Percentiles rank a stretch among this genome's conserved stretches.
Evolutionary conservation across 2,113 vertebrate species (phyloP).

Genomic region (Campylomormyrus numenius): DNA sequence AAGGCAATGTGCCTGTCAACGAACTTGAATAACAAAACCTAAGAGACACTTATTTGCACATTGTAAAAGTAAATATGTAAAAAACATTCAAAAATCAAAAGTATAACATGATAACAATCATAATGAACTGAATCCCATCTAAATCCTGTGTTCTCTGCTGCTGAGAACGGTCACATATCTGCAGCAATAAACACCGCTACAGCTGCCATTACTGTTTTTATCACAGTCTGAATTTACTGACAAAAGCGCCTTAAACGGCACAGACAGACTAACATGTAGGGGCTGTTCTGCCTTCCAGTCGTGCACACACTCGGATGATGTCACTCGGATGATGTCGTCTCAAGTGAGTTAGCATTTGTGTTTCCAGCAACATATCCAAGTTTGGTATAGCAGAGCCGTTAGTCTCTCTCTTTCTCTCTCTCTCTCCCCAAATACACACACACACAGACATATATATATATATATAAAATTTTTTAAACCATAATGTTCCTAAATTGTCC

Average conservation of each 20-base stretch:
- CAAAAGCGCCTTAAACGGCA: background rate
- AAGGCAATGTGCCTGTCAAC: background rate
- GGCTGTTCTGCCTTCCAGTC: background rate
- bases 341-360: background rate
- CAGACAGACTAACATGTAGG: background rate
- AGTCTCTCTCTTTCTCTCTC: background rate
- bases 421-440: background rate
- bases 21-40: background rate
- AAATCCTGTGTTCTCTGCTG: background rate
- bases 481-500: too few relatives aligned
- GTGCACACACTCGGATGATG: background rate
- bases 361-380: background rate
- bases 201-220: background rate
- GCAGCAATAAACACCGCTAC: background rate
- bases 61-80: background rate
- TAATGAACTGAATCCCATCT: background rate
- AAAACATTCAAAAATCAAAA: background rate
- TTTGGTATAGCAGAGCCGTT: background rate
- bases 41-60: background rate
- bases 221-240: background rate
- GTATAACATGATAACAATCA: background rate
- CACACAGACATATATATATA: background rate
- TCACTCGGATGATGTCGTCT: background rate
- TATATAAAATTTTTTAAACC: background rate
- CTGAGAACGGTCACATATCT: background rate